Percentiles rank a stretch among this genome's conserved stretches.
phyloP scores from a whole-genome alignment of 2,113 vertebrate genomes.

The Arvicanthis niloticus region DNA sequence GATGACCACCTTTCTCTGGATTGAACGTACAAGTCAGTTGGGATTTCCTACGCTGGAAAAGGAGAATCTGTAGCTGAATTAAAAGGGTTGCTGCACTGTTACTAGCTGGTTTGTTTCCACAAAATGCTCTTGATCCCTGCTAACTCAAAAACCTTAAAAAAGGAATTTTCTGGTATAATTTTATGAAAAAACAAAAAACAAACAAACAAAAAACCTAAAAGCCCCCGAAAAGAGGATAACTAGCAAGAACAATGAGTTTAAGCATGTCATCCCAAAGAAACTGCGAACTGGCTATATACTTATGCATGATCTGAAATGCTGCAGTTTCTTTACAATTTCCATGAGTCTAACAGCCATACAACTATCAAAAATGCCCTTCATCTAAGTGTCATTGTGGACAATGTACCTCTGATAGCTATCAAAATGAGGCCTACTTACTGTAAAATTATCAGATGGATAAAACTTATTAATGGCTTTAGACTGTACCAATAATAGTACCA shows the following conservation, averaged over 20 bases:
- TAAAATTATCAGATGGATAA: conserved; percentile 87
- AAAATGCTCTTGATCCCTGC: conserved; percentile 81
- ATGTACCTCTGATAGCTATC: conserved; percentile 81
- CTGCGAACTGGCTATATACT: conserved; percentile 81
- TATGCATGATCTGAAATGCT: conserved; percentile 83
- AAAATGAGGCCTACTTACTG: conserved; percentile 83
- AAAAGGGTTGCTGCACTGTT: conserved; percentile 79
- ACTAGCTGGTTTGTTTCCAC: conserved; percentile 79
- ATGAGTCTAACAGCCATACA: conserved; percentile 85
- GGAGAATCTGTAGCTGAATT: conserved; percentile 82
- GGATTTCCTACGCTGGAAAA: conserved; percentile 89
- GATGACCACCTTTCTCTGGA: conserved; percentile 83
- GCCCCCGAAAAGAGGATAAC: conserved; percentile 29
- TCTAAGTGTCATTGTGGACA: conserved; percentile 81
- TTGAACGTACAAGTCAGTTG: conserved; percentile 84
- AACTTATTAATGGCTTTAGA: conserved; percentile 87
- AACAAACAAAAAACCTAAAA: neutral
- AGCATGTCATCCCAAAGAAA: conserved; percentile 83
- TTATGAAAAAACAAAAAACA: conserved; percentile 71
- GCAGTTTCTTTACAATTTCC: conserved; percentile 84
- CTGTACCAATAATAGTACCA: conserved; percentile 84
- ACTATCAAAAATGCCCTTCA: conserved; percentile 82
- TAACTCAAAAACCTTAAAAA: conserved; percentile 81
- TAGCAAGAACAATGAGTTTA: conserved; percentile 82
- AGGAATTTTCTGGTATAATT: conserved; percentile 82